phyloP scores from a whole-genome alignment of 2,888 invertebrate genomes.

The Augochlorella aurata region DNA sequence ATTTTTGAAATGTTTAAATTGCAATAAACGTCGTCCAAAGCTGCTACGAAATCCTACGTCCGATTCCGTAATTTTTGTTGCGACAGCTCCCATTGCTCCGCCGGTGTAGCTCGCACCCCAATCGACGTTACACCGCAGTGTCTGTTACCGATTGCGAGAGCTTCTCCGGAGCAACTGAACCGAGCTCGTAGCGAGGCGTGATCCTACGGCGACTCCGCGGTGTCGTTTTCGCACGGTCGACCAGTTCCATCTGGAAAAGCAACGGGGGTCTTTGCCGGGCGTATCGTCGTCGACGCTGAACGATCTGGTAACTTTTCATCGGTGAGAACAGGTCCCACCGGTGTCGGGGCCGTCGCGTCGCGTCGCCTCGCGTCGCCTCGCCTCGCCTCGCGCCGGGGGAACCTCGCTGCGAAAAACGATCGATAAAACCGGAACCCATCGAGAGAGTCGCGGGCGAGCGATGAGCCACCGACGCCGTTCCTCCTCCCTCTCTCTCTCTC shows the following conservation, averaged over 20 bases:
- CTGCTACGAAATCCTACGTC: too few species aligned
- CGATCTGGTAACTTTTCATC: constrained; percentile 67
- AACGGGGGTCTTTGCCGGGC: constrained; percentile 58
- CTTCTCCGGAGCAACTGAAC: too few species aligned
- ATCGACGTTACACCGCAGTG: too few species aligned
- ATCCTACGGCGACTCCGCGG: constrained; percentile 5
- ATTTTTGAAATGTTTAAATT: too few species aligned
- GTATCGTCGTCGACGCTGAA: constrained; percentile 49
- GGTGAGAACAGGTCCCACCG: constrained; percentile 65
- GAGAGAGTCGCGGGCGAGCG: constrained; percentile 19
- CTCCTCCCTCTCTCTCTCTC: background rate
- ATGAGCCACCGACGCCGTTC: constrained; percentile 26
- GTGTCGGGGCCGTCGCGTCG: constrained; percentile 15
- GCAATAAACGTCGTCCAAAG: too few species aligned
- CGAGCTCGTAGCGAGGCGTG: background rate
- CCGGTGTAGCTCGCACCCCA: too few species aligned
- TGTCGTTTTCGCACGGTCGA: constrained; percentile 52
- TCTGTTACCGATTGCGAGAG: too few species aligned
- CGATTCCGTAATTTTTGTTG: too few species aligned
- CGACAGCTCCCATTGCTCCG: too few species aligned
- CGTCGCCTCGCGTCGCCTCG: too few species aligned
- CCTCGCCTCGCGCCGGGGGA: constrained; percentile 6
- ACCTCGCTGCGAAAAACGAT: constrained; percentile 51
- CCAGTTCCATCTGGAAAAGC: constrained; percentile 63
- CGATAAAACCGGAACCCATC: constrained; percentile 64